Evolutionary conservation across 2,888 invertebrate species (phyloP), one percentile per base, ranked within the genome.

Genomic region (Diplazon laetatorius): DNA sequence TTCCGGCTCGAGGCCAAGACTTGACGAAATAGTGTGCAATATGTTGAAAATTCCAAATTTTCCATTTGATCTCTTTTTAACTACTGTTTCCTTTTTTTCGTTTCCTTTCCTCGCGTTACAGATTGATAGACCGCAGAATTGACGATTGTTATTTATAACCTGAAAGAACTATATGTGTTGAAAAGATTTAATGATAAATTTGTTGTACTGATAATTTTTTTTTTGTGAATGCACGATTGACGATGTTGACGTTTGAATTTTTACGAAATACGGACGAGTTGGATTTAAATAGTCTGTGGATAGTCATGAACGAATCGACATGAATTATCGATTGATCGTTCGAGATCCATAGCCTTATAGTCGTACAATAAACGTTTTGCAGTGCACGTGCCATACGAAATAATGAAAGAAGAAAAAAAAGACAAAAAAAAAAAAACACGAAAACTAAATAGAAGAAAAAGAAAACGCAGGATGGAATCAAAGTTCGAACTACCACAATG

Each of bases 361-460:
- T 57, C 44, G 42, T 72, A 68, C 14, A 60, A 50, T 62, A 30
- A 30, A 46, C 18, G 46, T 62, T 62, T 59, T 52, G 72, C 66
- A 74, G 55, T 55, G 39, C 20, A 76, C 44, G 71, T 78, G 78
- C 78, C 78, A 78, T 78, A 69, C n/a, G 44, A 39, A 48, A 44
- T 50, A 30, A 62, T 39, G 57, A 20, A 20, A 20, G 30, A 39
- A 3, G 30, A 5, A 2, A 6, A 30, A 39, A 55, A 42, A 44
- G 30, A 5, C 30, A 6, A 30, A 39, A 55, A 42, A 44, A 39
- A 50, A 42, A 46, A 69, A 20, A 59, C n/a, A 25, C 5, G 10
- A 37, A 25, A 46, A 46, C 1, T 30, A 30, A 5, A 30, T 30
- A 30, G 2, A 30, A 5, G 6, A 30, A 30, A 30, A 30, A 30